Conservation (phyloP, 2,888 invertebrate genomes). For the Nemotelus pantherinus region DNA sequence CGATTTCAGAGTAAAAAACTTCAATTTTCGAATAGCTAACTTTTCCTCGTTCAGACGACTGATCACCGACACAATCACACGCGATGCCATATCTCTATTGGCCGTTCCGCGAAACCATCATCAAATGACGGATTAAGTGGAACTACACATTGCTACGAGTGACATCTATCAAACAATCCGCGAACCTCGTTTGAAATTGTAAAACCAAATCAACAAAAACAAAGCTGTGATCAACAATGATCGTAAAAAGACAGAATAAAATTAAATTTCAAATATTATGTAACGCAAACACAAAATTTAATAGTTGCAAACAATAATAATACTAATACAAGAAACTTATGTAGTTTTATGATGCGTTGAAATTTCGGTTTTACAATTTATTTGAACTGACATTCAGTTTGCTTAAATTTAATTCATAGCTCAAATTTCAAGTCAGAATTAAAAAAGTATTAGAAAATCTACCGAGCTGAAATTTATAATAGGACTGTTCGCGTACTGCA, state of each 20-base stretch:
- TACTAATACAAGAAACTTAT: too few relatives aligned
- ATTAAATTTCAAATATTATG: too few relatives aligned
- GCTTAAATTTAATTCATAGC: background rate
- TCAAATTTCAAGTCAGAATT: too few relatives aligned
- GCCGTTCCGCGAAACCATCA: slow-evolving; percentile 18
- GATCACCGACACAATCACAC: slow-evolving; percentile 23
- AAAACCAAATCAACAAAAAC: background rate
- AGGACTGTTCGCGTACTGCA: too few relatives aligned
- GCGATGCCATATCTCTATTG: slow-evolving; percentile 20
- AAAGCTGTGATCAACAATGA: background rate
- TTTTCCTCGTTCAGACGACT: slow-evolving; percentile 34
- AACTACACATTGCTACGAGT: background rate
- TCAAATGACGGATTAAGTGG: slow-evolving; percentile 1
- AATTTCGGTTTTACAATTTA: background rate
- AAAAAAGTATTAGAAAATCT: too few relatives aligned
- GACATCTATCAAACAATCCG: background rate
- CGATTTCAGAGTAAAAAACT: slow-evolving; percentile 19
- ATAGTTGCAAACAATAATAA: background rate
- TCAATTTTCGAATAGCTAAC: slow-evolving; percentile 20
- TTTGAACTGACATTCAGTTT: background rate
- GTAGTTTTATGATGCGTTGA: too few relatives aligned
- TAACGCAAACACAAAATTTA: background rate
- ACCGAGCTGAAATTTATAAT: too few relatives aligned
- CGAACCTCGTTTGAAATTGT: too few relatives aligned
- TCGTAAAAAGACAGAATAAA: background rate